A percentile compares a stretch with the other conserved stretches of the same genome.
These are phyloP conservation scores for Cyprinella venusta DNA, from an alignment of 2,797 vertebrate genomes.

Conservation along the genomic window DNA sequence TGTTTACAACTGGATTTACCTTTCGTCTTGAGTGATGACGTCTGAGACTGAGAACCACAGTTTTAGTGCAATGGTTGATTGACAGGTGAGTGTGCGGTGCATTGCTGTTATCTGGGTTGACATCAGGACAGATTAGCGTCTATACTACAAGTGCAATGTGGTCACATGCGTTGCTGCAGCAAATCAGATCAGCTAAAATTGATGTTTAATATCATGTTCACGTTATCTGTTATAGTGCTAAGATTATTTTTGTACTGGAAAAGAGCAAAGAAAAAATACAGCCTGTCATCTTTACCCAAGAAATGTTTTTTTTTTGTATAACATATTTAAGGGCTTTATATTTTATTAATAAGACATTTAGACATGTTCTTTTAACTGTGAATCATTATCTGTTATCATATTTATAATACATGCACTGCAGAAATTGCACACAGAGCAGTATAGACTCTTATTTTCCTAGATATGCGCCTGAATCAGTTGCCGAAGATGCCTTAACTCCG, in stretches of 20 bases:
- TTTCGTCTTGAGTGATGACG: not conserved
- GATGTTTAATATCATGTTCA: not conserved
- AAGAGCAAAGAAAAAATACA: not conserved
- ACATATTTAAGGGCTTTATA: not conserved
- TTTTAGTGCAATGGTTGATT: not conserved
- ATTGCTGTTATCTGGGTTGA: not conserved
- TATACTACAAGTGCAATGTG: not conserved
- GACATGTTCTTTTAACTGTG: not conserved
- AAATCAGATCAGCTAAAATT: not conserved
- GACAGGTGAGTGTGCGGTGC: not conserved
- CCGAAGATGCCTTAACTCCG: conserved; percentile 47
- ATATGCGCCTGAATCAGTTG: conserved; percentile 32
- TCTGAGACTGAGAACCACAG: conserved; percentile 1
- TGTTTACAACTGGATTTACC: not conserved
- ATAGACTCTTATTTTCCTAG: conserved; percentile 43
- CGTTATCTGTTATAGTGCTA: not conserved
- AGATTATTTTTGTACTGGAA: not conserved
- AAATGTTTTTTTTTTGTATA: not conserved
- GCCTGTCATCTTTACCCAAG: not conserved
- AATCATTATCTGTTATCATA: not conserved
- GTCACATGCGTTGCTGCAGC: not conserved
- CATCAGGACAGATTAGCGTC: not conserved
- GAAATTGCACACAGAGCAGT: conserved; percentile 12
- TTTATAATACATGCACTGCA: not conserved
- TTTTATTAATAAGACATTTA: not conserved